These are phyloP conservation scores for Tragelaphus buxtoni DNA, from an alignment of 2,113 vertebrate species.

Conservation along the genomic window DNA sequence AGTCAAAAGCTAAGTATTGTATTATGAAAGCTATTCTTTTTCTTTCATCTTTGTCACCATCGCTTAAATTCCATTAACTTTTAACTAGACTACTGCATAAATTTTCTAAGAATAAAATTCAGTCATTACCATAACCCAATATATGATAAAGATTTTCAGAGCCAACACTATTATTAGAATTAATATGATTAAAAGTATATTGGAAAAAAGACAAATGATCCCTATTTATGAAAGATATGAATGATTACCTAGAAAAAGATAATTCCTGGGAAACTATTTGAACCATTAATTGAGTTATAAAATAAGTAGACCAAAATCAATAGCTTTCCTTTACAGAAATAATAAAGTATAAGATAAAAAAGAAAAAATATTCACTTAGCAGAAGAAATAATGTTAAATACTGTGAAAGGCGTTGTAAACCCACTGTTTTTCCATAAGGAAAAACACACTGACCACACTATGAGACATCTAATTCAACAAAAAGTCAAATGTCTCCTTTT, in stretches of 20 bases:
- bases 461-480: background rate
- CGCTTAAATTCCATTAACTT: background rate
- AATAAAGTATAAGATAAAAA: constrained; percentile 5
- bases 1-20: background rate
- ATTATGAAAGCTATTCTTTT: background rate
- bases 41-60: background rate
- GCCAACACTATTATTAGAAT: background rate
- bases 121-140: background rate
- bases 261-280: background rate
- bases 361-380: background rate
- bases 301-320: constrained; percentile 10
- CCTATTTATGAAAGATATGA: background rate
- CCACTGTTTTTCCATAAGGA: background rate
- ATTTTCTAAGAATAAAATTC: background rate
- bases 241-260: background rate
- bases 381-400: background rate
- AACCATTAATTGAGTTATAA: constrained; percentile 21
- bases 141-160: background rate
- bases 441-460: background rate
- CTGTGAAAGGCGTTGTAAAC: background rate
- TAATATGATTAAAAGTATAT: background rate
- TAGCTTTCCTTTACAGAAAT: constrained; percentile 33
- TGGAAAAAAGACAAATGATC: background rate
- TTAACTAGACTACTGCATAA: background rate
- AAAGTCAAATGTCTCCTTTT: background rate